Percentiles rank a stretch among this genome's conserved stretches.
Evolutionary conservation across 2,797 vertebrate genomes (phyloP).

Genomic region (Mallotus villosus): DNA sequence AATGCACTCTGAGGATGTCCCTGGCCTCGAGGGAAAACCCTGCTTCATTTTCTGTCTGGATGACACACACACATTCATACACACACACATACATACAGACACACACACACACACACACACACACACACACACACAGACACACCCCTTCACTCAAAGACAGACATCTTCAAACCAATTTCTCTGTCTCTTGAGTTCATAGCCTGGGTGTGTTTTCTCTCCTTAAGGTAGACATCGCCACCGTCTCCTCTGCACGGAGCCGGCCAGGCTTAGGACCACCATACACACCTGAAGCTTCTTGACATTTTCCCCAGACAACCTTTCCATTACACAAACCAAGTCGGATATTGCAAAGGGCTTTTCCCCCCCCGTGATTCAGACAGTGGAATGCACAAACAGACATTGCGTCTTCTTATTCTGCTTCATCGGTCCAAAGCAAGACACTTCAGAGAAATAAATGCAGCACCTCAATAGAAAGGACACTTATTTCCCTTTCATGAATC

Average conservation of each 20-base stretch:
- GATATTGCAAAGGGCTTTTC: constrained; percentile 24
- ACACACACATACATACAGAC: not conserved
- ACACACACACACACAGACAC: not conserved
- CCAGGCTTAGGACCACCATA: constrained; percentile 14
- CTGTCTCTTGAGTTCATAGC: not conserved
- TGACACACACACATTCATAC: not conserved
- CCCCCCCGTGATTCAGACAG: constrained; percentile 27
- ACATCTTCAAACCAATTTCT: not conserved
- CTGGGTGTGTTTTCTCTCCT: not conserved
- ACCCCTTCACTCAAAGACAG: not conserved
- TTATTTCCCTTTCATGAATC: constrained; percentile 26
- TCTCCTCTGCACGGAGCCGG: not conserved
- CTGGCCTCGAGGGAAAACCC: too few species aligned
- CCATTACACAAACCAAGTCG: constrained; percentile 12
- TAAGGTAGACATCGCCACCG: not conserved
- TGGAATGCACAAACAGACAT: constrained; percentile 16
- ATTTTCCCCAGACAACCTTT: constrained; percentile 21
- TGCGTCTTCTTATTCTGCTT: too few species aligned
- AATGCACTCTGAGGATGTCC: too few species aligned
- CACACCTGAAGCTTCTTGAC: constrained; percentile 18
- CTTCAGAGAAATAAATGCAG: constrained; percentile 39
- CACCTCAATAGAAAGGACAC: constrained; percentile 32
- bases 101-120: not conserved
- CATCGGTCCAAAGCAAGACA: constrained; percentile 24
- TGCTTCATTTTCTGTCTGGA: not conserved